Percentiles rank a stretch among this genome's conserved stretches.
phyloP scores from a whole-genome alignment of 2,888 invertebrate species.

The Ectropis crepuscularia region DNA sequence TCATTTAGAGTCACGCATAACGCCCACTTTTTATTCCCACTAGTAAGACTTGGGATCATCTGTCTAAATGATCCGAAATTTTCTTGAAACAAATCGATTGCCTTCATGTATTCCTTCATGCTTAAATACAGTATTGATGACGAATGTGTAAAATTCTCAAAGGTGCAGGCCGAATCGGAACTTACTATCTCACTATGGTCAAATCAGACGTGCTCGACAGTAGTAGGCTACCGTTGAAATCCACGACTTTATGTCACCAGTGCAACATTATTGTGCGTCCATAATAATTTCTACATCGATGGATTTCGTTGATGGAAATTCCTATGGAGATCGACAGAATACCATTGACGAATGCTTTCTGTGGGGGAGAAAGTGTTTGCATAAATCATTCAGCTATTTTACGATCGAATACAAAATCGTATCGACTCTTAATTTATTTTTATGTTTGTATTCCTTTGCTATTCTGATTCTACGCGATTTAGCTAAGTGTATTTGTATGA shows the following conservation, averaged over 20 bases:
- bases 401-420: constrained; percentile 31
- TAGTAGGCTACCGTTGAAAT: neutral
- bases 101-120: no score
- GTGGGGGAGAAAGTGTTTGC: constrained; percentile 45
- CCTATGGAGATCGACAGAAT: constrained; percentile 62
- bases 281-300: neutral
- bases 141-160: no score
- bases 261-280: neutral
- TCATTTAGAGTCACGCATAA: no score
- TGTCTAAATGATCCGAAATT: no score
- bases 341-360: constrained; percentile 57
- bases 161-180: no score
- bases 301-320: constrained; percentile 60
- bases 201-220: no score
- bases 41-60: no score
- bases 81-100: no score
- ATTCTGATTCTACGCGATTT: constrained; percentile 14
- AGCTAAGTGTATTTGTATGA: constrained; percentile 5
- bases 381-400: constrained; percentile 36
- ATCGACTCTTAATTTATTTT: constrained; percentile 29
- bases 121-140: no score
- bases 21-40: no score
- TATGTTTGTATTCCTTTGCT: constrained; percentile 27
- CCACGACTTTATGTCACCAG: neutral
- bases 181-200: no score